phyloP scores from a whole-genome alignment of 2,888 invertebrate species.

The Lasioglossum malachurum region DNA sequence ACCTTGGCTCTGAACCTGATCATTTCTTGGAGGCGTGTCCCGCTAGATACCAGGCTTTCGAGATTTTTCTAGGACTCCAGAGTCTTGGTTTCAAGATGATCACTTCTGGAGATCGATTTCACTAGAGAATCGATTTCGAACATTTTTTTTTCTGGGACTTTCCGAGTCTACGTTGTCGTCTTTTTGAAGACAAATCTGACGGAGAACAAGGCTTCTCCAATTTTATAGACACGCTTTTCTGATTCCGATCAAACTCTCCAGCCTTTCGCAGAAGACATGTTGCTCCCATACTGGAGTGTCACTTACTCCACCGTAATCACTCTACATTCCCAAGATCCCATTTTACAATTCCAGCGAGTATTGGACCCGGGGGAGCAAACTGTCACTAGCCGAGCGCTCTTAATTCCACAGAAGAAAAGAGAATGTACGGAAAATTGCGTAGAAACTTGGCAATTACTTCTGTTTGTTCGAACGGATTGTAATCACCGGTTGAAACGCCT shows the following conservation, averaged over 20 bases:
- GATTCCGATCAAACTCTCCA: background rate
- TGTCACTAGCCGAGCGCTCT: background rate
- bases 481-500: constrained; percentile 6
- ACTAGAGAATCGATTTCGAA: background rate
- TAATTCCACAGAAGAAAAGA: background rate
- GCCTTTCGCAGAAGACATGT: background rate
- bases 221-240: background rate
- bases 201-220: background rate
- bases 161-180: background rate
- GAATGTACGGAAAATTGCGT: background rate
- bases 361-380: background rate
- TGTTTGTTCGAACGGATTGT: constrained; percentile 1
- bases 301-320: background rate
- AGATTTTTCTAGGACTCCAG: background rate
- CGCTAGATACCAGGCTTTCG: background rate
- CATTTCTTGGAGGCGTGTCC: background rate
- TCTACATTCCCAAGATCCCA: too few relatives aligned
- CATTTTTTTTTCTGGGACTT: background rate
- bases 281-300: background rate
- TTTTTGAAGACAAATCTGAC: too few relatives aligned
- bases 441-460: constrained; percentile 6
- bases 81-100: background rate
- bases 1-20: background rate
- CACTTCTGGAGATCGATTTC: background rate
- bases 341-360: background rate